Conservation (phyloP, 2,113 vertebrate genomes). For the Pangasianodon gigas region DNA sequence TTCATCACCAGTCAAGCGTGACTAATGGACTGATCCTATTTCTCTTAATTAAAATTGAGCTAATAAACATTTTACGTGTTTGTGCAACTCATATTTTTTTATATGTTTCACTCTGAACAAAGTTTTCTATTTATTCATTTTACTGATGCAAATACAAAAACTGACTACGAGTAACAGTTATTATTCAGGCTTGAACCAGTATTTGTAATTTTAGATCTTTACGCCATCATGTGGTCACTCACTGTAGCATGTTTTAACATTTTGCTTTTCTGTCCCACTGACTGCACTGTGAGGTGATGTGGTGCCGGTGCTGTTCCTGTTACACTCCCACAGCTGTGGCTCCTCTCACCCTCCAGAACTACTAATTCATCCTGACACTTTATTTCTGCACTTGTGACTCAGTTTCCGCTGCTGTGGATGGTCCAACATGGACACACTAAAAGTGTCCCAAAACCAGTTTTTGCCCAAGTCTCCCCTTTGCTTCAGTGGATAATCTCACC, state of each 20-base stretch:
- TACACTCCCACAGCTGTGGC: neutral
- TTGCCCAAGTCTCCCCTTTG: neutral
- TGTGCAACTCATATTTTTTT: neutral
- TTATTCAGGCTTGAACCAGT: neutral
- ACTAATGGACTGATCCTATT: neutral
- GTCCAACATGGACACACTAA: neutral
- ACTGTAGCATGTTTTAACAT: conserved; percentile 22
- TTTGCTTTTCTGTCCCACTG: neutral
- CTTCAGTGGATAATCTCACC: neutral
- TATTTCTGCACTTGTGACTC: neutral
- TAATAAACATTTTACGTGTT: neutral
- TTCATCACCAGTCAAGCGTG: too few relatives aligned
- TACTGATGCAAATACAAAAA: neutral
- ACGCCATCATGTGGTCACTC: conserved; percentile 13
- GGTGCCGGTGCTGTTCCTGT: neutral
- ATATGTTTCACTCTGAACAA: neutral
- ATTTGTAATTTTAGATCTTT: neutral
- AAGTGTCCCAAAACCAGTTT: neutral
- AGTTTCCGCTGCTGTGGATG: neutral
- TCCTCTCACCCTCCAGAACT: neutral
- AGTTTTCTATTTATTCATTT: neutral
- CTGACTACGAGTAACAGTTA: neutral
- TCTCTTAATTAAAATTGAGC: neutral
- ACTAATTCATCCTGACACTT: neutral
- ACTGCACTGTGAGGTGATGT: neutral